phyloP scores from a whole-genome alignment of 2,888 invertebrate species.

The Orchesellides sinensis region DNA sequence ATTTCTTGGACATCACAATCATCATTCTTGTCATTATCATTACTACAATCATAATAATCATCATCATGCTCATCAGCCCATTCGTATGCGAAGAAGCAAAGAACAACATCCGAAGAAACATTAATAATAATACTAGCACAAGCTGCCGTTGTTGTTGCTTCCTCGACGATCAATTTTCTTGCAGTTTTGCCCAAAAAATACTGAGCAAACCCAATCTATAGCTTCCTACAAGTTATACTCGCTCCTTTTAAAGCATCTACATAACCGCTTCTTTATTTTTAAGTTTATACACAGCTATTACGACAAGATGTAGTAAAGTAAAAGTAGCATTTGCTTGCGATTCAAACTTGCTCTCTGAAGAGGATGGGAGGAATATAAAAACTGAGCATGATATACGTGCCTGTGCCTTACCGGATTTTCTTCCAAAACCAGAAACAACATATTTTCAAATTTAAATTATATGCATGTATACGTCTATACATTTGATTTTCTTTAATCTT shows the following conservation, averaged over 20 bases:
- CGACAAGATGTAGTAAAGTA: no score
- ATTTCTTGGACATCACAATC: slow-evolving; percentile 64
- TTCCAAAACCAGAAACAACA: slow-evolving; percentile 33
- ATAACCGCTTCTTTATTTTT: neutral
- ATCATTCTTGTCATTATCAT: slow-evolving; percentile 67
- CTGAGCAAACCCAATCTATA: no score
- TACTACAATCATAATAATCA: slow-evolving; percentile 64
- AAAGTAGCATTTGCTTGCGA: neutral
- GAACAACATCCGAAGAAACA: slow-evolving; percentile 61
- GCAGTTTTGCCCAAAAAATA: slow-evolving; percentile 54
- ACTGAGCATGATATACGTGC: slow-evolving; percentile 11
- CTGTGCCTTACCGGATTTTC: slow-evolving; percentile 53
- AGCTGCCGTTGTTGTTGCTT: slow-evolving; percentile 35
- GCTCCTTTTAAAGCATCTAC: neutral
- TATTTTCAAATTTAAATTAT: slow-evolving; percentile 3
- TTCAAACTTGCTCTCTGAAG: neutral
- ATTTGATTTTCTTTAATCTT: slow-evolving; percentile 39
- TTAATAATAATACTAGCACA: slow-evolving; percentile 58
- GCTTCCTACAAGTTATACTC: neutral
- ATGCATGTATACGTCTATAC: neutral
- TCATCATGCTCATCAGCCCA: slow-evolving; percentile 66
- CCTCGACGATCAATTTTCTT: slow-evolving; percentile 58
- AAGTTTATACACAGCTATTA: neutral
- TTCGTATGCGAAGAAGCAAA: slow-evolving; percentile 68
- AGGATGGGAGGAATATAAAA: slow-evolving; percentile 46